Percentiles rank a stretch among this genome's conserved stretches.
Conservation (phyloP, 2,113 vertebrate species). For the Alosa alosa region DNA sequence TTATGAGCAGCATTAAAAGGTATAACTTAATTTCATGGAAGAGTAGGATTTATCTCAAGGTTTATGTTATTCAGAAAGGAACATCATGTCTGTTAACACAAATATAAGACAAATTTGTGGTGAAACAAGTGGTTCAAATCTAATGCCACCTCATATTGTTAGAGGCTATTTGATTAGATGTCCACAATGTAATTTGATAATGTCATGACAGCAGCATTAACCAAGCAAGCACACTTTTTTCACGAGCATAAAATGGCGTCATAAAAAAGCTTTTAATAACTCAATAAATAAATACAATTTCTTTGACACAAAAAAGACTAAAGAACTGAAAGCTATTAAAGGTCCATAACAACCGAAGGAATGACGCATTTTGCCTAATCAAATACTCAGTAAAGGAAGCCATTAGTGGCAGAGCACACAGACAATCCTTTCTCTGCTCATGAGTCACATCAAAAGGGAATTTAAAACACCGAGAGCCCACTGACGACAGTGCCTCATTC, state of each 20-base stretch:
- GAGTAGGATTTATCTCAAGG: neutral
- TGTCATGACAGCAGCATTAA: neutral
- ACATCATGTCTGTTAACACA: neutral
- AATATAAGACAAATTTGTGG: neutral
- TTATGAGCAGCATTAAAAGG: neutral
- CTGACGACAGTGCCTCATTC: slow-evolving; percentile 15
- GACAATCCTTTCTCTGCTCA: neutral
- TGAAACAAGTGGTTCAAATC: neutral
- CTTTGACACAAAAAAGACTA: neutral
- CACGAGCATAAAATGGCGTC: neutral
- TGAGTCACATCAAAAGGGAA: slow-evolving; percentile 35
- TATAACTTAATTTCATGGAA: neutral
- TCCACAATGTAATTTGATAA: neutral
- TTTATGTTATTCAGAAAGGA: neutral
- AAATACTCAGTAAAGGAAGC: neutral
- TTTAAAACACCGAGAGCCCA: slow-evolving; percentile 26
- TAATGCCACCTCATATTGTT: neutral
- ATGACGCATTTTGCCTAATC: slow-evolving; percentile 10
- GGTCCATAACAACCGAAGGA: neutral
- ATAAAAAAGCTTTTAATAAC: neutral
- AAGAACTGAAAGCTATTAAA: neutral
- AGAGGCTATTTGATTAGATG: neutral
- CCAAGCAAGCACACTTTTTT: neutral
- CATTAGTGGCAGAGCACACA: slow-evolving; percentile 22
- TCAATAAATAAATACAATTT: neutral